These are phyloP conservation scores for Atherinomorus stipes DNA, from an alignment of 2,113 vertebrate species.

Conservation along the genomic window DNA sequence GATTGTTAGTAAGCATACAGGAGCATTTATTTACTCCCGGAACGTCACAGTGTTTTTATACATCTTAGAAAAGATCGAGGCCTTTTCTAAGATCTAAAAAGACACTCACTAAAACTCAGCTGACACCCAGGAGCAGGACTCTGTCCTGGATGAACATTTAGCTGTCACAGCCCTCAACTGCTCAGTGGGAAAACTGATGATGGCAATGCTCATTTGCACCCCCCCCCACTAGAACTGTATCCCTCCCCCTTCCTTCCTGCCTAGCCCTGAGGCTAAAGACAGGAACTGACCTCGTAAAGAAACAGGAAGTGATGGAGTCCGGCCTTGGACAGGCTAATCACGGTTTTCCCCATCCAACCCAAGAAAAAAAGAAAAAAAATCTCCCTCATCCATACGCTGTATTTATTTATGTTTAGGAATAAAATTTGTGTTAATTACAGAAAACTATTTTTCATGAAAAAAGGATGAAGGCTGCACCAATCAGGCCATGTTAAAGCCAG, in stretches of 20 bases:
- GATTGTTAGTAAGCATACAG: conserved; percentile 1
- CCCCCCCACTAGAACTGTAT: conserved; percentile 15
- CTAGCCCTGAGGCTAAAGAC: conserved; percentile 67
- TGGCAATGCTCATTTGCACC: conserved; percentile 16
- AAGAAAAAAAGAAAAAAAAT: not conserved
- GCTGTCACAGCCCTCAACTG: not conserved
- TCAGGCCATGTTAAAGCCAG: not conserved
- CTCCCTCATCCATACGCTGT: not conserved
- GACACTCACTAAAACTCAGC: not conserved
- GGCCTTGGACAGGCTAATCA: conserved; percentile 61
- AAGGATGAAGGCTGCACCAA: not conserved
- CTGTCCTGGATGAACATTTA: not conserved
- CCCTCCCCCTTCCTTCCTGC: conserved; percentile 77
- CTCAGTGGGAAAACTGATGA: conserved; percentile 17
- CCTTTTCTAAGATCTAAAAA: not conserved
- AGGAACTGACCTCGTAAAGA: conserved; percentile 83
- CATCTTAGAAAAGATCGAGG: not conserved
- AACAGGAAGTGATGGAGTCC: conserved; percentile 82
- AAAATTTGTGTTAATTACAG: not conserved
- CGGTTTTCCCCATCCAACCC: conserved; percentile 39
- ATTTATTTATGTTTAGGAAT: not conserved
- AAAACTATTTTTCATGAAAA: not conserved
- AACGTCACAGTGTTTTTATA: no score
- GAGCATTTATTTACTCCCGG: not conserved
- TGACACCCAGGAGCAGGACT: conserved; percentile 9